Percentiles rank a stretch among this genome's conserved stretches.
Conservation (phyloP, 2,113 vertebrate genomes). For the Periophthalmodon schlosseri region DNA sequence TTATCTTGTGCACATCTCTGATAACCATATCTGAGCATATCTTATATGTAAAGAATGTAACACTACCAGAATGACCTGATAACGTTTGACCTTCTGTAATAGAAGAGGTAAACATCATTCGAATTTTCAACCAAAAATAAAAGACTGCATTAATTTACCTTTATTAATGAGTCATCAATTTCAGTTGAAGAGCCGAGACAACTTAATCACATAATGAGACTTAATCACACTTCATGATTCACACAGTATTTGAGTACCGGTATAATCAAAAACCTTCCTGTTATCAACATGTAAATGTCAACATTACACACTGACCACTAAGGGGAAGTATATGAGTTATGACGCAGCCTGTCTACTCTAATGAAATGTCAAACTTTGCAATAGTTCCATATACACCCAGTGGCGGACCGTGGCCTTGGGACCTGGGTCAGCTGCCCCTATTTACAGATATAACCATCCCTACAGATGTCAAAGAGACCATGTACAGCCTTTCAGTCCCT, state of each 20-base stretch:
- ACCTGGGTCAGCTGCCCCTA: too few relatives aligned
- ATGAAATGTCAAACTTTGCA: neutral
- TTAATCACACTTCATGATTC: neutral
- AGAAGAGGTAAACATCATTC: neutral
- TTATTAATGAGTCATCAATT: neutral
- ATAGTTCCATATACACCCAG: too few relatives aligned
- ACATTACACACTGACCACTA: neutral
- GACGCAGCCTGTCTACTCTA: neutral
- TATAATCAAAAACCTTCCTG: neutral
- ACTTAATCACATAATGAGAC: neutral
- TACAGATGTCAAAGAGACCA: too few relatives aligned
- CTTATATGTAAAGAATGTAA: neutral
- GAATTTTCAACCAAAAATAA: too few relatives aligned
- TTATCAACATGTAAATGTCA: neutral
- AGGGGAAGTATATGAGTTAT: neutral
- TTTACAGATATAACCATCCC: too few relatives aligned
- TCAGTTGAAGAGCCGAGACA: neutral
- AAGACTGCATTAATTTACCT: neutral
- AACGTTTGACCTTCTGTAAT: neutral
- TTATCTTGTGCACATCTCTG: constrained; percentile 6
- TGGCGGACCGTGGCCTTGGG: too few relatives aligned
- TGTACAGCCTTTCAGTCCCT: too few relatives aligned
- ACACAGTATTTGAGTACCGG: neutral
- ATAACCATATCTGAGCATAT: neutral
- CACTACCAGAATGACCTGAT: neutral